Base-by-base conservation (phyloP, 2,888 invertebrate species). In the Perithous albicinctus region DNA sequence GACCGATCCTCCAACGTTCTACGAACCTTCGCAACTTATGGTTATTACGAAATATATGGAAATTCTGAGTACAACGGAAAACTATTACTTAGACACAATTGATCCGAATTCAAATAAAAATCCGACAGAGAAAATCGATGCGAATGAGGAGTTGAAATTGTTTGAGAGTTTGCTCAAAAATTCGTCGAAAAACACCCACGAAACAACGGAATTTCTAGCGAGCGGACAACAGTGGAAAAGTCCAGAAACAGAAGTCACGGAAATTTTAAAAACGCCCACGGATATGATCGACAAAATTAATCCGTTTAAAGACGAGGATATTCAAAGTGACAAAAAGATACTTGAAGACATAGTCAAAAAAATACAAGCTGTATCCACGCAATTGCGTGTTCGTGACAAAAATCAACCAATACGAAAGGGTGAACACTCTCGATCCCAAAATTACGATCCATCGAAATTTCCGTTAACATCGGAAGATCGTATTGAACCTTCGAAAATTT, bases 261-360 rank as follows among this genome's bases (percentile, higher is more conserved):
- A 35, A 35, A 0, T 26, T 26, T 26, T 29, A 0, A 15, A 32
- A 3, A 7, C 15, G 5, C 12, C 29, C 3, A 18, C 35, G 6
- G 10, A 18, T 5, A 15, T 61, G 8, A 2, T 5, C 32, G 35
- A 2, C 10, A 35, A 1, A 15, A n/a, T 15, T 8, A n/a, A 8
- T 0, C 8, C 29, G 15, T 12, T 1, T 2, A 18, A 5, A 7
- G 26, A 46, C 32, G 29, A 29, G 0, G 26, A 26, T 10, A 20
- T 20, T n/a, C 56, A 84, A 69, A 80, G 86, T 1, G 80, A 87
- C 18, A 72, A 84, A 46, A 73, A 88, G 75, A 90, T 89, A 80
- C 88, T 87, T 61, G 83, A 75, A 2, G 87, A 90, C 46, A 88
- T 90, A 63, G 67, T 90, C 2, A 88, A 87, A 80, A 86, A 86